Evolutionary conservation across 2,797 vertebrate genomes (phyloP).

Genomic region (Anguilla pacifica): DNA sequence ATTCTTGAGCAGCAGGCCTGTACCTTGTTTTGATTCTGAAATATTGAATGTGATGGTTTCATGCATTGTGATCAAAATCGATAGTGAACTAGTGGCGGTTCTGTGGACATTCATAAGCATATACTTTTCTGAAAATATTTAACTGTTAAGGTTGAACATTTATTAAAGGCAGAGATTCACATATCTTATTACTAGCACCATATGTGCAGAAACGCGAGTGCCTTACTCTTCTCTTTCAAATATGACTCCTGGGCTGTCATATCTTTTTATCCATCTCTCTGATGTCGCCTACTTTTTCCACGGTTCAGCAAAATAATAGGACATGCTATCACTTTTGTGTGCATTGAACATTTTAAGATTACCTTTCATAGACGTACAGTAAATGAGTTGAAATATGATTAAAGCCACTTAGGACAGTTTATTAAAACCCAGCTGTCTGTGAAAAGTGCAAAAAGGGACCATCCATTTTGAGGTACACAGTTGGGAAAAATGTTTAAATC

Average conservation of each 20-base stretch:
- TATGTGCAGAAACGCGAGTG: background rate
- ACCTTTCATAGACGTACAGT: background rate
- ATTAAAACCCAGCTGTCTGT: conserved; percentile 53
- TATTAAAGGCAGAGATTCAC: background rate
- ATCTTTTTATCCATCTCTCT: rapidly evolving
- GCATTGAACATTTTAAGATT: background rate
- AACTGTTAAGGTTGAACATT: background rate
- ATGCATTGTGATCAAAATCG: conserved; percentile 4
- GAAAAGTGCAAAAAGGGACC: conserved; percentile 26
- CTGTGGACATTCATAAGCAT: background rate
- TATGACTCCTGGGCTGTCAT: background rate
- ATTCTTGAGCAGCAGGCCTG: background rate
- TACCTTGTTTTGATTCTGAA: background rate
- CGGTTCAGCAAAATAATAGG: background rate
- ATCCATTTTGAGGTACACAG: conserved; percentile 41
- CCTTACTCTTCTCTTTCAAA: background rate
- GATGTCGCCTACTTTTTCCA: background rate
- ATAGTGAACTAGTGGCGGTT: background rate
- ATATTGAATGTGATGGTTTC: background rate
- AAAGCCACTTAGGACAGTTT: conserved; percentile 48
- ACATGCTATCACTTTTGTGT: background rate
- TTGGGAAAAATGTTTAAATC: conserved; percentile 13
- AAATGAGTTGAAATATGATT: conserved; percentile 47
- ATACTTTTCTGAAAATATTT: background rate
- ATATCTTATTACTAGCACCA: background rate